Conservation (phyloP, 2,797 vertebrate species). For the Selene dorsalis region DNA sequence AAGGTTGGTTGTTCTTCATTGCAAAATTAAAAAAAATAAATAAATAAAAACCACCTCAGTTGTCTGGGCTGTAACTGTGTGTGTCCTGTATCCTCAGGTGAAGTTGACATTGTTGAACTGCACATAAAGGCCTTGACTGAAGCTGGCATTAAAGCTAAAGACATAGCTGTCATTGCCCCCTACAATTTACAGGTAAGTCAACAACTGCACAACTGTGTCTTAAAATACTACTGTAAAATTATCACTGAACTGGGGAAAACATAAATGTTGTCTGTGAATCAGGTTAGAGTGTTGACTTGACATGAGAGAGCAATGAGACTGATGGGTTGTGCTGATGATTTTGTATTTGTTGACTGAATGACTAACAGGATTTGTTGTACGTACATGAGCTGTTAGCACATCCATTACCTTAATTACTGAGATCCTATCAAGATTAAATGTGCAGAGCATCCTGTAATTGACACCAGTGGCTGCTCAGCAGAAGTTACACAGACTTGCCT, state of each 20-base stretch:
- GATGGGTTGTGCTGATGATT: background rate
- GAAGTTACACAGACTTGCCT: background rate
- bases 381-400: background rate
- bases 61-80: conserved; percentile 1
- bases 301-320: background rate
- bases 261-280: too few relatives aligned
- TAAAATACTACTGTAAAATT: too few relatives aligned
- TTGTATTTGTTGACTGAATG: background rate
- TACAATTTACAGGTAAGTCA: conserved; percentile 95
- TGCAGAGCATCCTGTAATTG: background rate
- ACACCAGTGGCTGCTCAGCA: background rate
- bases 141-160: conserved; percentile 89
- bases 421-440: background rate
- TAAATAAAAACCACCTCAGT: background rate
- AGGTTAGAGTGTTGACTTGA: background rate
- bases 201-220: too few relatives aligned
- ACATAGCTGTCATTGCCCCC: conserved; percentile 93
- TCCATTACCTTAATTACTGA: background rate
- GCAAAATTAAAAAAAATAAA: too few relatives aligned
- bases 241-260: too few relatives aligned
- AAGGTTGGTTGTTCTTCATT: conserved; percentile 80
- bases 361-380: background rate
- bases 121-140: conserved; percentile 91
- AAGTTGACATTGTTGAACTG: conserved; percentile 90
- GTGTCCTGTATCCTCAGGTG: conserved; percentile 82